Evolutionary conservation across 1,140 invertebrate genomes (phyloP).

Genomic region (Radopholus similis): DNA sequence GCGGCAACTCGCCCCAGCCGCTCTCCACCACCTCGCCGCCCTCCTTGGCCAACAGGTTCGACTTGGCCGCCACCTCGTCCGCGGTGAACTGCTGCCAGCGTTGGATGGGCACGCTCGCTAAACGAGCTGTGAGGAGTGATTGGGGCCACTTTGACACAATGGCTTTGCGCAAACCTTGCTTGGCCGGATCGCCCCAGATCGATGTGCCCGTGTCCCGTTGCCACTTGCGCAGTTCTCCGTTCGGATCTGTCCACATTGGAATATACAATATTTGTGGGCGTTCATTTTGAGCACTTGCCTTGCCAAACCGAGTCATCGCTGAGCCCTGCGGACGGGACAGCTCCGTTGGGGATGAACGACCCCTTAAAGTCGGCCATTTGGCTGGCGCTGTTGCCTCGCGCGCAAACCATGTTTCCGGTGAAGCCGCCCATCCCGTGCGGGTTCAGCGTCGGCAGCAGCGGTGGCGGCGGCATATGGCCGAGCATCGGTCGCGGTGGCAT

Average conservation of each 20-base stretch:
- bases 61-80: constrained; percentile 16
- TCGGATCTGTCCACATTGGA: constrained; percentile 24
- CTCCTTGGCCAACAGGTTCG: constrained; percentile 9
- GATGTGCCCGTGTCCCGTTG: constrained; percentile 42
- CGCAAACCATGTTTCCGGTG: background rate
- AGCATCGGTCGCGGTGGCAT: background rate
- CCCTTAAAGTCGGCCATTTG: too few relatives aligned
- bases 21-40: constrained; percentile 3
- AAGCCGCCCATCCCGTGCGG: background rate
- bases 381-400: background rate
- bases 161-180: constrained; percentile 17
- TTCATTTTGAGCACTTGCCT: background rate
- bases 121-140: background rate
- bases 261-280: background rate
- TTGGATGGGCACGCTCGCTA: constrained; percentile 3
- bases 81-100: constrained; percentile 20
- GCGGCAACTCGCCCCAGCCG: constrained; percentile 10
- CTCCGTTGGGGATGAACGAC: too few relatives aligned
- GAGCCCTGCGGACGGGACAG: background rate
- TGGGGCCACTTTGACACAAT: too few relatives aligned
- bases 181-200: constrained; percentile 36
- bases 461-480: constrained; percentile 2
- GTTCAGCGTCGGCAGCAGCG: constrained; percentile 3
- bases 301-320: constrained; percentile 7
- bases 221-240: constrained; percentile 36